Evolutionary conservation across 2,888 invertebrate species (phyloP).

Genomic region (Lampropteryx suffumata): DNA sequence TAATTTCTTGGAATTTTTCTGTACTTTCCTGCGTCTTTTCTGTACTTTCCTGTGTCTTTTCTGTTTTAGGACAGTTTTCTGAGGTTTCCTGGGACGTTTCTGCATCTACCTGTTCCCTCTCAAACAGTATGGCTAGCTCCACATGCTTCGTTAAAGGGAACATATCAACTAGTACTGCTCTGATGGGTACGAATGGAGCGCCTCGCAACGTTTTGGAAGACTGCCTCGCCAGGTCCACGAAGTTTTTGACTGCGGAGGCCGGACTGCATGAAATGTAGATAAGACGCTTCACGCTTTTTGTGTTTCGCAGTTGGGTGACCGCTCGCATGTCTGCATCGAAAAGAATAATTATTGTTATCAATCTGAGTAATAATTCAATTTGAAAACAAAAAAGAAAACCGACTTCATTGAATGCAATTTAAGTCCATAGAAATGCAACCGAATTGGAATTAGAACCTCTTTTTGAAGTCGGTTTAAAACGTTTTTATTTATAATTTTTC

Average conservation of each 20-base stretch:
- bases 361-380: no score
- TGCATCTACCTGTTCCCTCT: slow-evolving; percentile 73
- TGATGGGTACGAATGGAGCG: slow-evolving; percentile 91
- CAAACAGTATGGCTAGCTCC: slow-evolving; percentile 93
- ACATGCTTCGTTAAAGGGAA: slow-evolving; percentile 97
- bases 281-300: slow-evolving; percentile 88
- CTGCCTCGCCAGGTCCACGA: slow-evolving; percentile 92
- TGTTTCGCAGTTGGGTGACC: slow-evolving; percentile 89
- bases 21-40: neutral
- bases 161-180: slow-evolving; percentile 96
- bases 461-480: no score
- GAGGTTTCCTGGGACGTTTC: no score
- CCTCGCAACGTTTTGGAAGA: slow-evolving; percentile 91
- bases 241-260: slow-evolving; percentile 90
- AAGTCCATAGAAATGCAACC: no score
- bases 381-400: no score
- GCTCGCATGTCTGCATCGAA: slow-evolving; percentile 91
- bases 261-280: slow-evolving; percentile 98
- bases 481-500: no score
- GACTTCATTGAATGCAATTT: no score
- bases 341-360: no score
- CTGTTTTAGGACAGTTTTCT: no score
- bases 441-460: no score
- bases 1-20: slow-evolving; percentile 3
- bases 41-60: no score